phyloP scores from a whole-genome alignment of 2,888 invertebrate species.

The Polia nebulosa region DNA sequence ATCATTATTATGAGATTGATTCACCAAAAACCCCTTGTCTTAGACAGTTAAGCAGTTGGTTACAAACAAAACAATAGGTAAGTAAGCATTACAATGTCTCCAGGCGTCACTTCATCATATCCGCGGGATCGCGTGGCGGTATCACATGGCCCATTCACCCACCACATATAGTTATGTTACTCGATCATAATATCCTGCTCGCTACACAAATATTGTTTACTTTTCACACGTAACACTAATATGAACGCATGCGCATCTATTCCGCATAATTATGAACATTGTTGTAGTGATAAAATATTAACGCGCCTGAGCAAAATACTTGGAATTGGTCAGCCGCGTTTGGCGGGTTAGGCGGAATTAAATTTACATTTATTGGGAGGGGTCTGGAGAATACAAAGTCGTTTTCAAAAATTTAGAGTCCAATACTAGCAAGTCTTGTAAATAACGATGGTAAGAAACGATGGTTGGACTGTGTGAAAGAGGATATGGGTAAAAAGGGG shows the following conservation, averaged over 20 bases:
- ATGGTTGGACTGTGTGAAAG: too few species aligned
- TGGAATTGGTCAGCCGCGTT: constrained; percentile 38
- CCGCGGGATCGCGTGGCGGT: constrained; percentile 73
- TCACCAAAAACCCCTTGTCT: neutral
- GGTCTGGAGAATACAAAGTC: constrained; percentile 1
- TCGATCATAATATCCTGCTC: constrained; percentile 87
- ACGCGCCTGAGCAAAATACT: constrained; percentile 43
- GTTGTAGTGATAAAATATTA: constrained; percentile 58
- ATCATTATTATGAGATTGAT: too few species aligned
- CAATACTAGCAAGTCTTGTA: neutral
- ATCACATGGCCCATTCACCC: constrained; percentile 78
- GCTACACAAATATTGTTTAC: constrained; percentile 82
- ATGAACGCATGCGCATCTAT: constrained; percentile 66
- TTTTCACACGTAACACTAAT: constrained; percentile 85
- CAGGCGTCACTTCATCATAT: constrained; percentile 65
- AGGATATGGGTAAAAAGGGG: too few species aligned
- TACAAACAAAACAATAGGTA: constrained; percentile 66
- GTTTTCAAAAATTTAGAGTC: constrained; percentile 13
- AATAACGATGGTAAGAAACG: too few species aligned
- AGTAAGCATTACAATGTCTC: constrained; percentile 64
- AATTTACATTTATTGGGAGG: constrained; percentile 1
- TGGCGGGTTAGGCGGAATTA: constrained; percentile 36
- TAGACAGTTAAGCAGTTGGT: constrained; percentile 28
- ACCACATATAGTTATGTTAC: constrained; percentile 87
- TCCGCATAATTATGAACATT: constrained; percentile 60